Evolutionary conservation across 53 echinoderm and acorn worm species (phyloP).

Genomic region (Holothuria scabra): DNA sequence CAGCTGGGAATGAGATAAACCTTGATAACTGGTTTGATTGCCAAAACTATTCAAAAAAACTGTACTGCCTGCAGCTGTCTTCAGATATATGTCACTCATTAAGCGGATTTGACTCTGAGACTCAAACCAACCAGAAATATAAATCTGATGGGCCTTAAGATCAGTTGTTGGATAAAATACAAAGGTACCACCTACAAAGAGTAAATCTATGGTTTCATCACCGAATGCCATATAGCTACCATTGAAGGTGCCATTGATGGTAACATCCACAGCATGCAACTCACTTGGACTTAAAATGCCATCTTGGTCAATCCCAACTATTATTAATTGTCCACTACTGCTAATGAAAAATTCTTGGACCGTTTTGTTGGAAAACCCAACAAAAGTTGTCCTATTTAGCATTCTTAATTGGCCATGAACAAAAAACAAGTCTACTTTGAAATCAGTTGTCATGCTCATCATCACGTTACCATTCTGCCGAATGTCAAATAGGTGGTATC

Average conservation of each 20-base stretch:
- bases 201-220: neutral
- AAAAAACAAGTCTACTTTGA: conserved; percentile 53
- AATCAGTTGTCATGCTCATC: conserved; percentile 46
- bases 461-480: conserved; percentile 52
- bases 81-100: too few relatives aligned
- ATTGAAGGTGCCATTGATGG: conserved; percentile 51
- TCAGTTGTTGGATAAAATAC: too few relatives aligned
- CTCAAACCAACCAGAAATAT: conserved; percentile 20
- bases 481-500: conserved; percentile 50
- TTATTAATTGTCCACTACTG: neutral
- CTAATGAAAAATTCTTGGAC: neutral
- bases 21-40: too few relatives aligned
- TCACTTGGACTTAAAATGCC: conserved; percentile 11
- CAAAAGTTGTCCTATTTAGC: neutral
- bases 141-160: neutral
- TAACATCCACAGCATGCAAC: conserved; percentile 51
- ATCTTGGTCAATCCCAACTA: too few relatives aligned
- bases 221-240: conserved; percentile 44
- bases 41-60: too few relatives aligned
- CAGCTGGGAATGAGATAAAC: too few relatives aligned
- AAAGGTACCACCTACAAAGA: too few relatives aligned
- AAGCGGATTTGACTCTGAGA: neutral
- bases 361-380: neutral
- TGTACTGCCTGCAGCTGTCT: too few relatives aligned
- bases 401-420: neutral